Base-by-base conservation (phyloP, 2,888 invertebrate species). In the Seladonia tumulorum region DNA sequence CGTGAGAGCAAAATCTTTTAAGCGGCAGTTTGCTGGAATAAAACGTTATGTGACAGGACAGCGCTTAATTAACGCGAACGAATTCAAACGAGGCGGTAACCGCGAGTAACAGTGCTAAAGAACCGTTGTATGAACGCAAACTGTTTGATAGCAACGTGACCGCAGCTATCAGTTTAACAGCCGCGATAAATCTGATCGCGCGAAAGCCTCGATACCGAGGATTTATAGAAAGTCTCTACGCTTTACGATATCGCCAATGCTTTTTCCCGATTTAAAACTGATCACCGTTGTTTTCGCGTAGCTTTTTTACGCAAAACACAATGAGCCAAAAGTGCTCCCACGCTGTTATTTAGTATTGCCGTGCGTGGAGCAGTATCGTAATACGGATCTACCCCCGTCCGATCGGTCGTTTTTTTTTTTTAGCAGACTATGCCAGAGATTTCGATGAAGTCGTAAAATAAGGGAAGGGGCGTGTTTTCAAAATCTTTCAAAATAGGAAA, bases 121-220 rank as follows among this genome's bases (percentile, higher is more conserved):
- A 7, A 29, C 1, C 16, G 63, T 29, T 63, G 63, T 7, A 16
- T 18, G 25, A 29, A 29, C 16, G 18, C 29, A 29, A 63, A 7
- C 63, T 63, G 29, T 42, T 74, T 49, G n/a, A 47, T 74, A n/a
- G 16, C 66, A 74, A 74, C 66, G 74, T 68, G 22, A 25, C 14
- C 14, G 3, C 66, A 45, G 53, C 74, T 68, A 68, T 39, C 79
- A 16, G 22, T 74, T 68, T 79, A 74, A 74, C 74, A 74, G 74
- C 25, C 18, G 42, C 45, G 25, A 74, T 80, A 74, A 80, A 79
- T 79, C 47, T 73, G 47, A 73, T 79, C 60, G n/a, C 3, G 35
- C 18, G 47, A 73, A 35, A 72, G 25, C 47, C 18, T 47, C n/a
- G 63, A 79, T 79, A 60, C 39, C 60, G n/a, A 72, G 60, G 72